A percentile compares a stretch with the other conserved stretches of the same genome.
phyloP scores from a whole-genome alignment of 2,113 vertebrate genomes.

The Rafetus swinhoei region DNA sequence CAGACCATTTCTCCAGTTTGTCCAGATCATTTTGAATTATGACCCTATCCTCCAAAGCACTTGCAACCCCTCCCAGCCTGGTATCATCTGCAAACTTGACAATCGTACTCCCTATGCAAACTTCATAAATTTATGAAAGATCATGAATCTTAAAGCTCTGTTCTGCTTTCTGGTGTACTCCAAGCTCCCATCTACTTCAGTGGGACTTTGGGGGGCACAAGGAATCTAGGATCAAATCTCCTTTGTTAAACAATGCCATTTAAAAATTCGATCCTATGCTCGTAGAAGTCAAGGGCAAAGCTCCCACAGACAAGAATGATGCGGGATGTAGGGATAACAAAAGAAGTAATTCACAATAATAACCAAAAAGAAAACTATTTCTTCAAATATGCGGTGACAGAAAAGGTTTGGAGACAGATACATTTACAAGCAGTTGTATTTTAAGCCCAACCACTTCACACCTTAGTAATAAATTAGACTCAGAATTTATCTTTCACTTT shows the following conservation, averaged over 20 bases:
- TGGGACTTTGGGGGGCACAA: neutral
- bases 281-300: neutral
- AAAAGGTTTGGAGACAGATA: neutral
- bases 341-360: neutral
- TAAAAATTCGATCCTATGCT: neutral
- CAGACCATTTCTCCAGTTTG: no score
- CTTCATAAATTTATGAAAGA: neutral
- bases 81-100: no score
- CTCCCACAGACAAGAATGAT: neutral
- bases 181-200: neutral
- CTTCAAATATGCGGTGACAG: neutral
- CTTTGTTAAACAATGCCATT: neutral
- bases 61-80: no score
- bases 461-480: neutral
- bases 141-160: neutral
- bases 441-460: neutral
- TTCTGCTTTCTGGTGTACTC: neutral
- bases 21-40: no score
- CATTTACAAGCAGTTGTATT: neutral
- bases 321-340: neutral
- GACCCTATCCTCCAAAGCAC: no score
- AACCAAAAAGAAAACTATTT: neutral
- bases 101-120: no score
- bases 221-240: neutral
- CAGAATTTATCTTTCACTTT: neutral